Conservation (phyloP, 2,888 invertebrate genomes). For the Athripsodes cinereus region DNA sequence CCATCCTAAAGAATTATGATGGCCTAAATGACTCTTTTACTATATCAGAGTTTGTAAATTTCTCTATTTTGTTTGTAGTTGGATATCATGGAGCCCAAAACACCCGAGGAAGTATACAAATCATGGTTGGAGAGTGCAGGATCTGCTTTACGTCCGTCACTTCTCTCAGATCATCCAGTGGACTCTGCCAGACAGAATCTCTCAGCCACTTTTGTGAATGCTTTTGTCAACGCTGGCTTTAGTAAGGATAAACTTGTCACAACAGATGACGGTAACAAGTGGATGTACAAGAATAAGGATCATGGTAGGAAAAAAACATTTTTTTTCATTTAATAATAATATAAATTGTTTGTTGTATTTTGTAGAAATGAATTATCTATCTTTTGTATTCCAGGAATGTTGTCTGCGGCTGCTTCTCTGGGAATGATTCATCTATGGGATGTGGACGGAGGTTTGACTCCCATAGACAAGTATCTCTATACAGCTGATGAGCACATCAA, state of each 20-base stretch:
- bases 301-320: constrained; percentile 50
- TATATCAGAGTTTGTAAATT: no score
- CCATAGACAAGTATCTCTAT: constrained; percentile 97
- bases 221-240: constrained; percentile 97
- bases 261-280: constrained; percentile 74
- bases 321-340: no score
- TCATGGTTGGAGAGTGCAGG: constrained; percentile 87
- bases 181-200: constrained; percentile 96
- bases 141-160: constrained; percentile 59
- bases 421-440: constrained; percentile 97
- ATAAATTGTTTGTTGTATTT: no score
- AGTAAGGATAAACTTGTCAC: constrained; percentile 92
- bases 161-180: constrained; percentile 67
- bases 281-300: constrained; percentile 97
- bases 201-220: constrained; percentile 97
- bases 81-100: constrained; percentile 98
- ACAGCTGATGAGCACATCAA: constrained; percentile 95
- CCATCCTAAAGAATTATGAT: no score
- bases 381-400: constrained; percentile 63
- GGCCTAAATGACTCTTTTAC: constrained; percentile 3
- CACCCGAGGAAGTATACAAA: constrained; percentile 98
- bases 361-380: no score
- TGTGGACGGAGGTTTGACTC: constrained; percentile 94
- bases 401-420: constrained; percentile 94
- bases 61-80: constrained; percentile 48